Evolutionary conservation across 2,888 invertebrate species (phyloP).

Genomic region (Pilophorus perplexus): DNA sequence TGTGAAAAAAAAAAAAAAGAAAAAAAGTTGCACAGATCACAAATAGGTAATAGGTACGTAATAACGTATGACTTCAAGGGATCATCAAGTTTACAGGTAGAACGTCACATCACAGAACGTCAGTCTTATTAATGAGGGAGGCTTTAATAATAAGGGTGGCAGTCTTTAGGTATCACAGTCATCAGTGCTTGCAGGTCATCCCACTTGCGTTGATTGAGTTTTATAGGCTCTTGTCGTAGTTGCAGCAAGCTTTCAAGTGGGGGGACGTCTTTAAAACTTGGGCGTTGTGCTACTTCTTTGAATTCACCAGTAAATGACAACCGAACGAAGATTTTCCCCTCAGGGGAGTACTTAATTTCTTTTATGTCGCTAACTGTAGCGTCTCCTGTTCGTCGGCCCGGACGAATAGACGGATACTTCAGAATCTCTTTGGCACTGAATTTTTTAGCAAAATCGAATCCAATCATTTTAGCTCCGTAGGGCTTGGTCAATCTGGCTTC

Average conservation of each 20-base stretch:
- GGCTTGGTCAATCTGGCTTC: slow-evolving; percentile 34
- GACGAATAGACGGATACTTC: slow-evolving; percentile 50
- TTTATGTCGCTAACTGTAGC: slow-evolving; percentile 50
- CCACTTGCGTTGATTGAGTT: slow-evolving; percentile 4
- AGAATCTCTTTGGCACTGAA: slow-evolving; percentile 49
- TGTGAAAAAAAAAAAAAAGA: no score
- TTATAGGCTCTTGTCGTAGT: background rate
- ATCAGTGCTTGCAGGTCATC: slow-evolving; percentile 9
- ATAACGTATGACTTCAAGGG: no score
- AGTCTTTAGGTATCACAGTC: background rate
- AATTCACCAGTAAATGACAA: no score
- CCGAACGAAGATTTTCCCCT: no score
- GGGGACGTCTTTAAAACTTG: no score
- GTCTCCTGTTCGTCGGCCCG: slow-evolving; percentile 51
- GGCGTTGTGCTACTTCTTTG: no score
- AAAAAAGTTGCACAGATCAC: no score
- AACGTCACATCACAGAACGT: no score
- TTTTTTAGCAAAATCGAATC: slow-evolving; percentile 28
- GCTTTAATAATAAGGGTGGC: background rate
- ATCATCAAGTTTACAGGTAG: no score
- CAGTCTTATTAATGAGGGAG: slow-evolving; percentile 21
- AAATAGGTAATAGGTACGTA: no score
- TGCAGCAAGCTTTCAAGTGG: no score
- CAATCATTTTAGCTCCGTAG: slow-evolving; percentile 46
- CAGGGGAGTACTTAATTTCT: slow-evolving; percentile 50